Conservation (phyloP, 64 coral and sea anemone species). For the Actinia tenebrosa region DNA sequence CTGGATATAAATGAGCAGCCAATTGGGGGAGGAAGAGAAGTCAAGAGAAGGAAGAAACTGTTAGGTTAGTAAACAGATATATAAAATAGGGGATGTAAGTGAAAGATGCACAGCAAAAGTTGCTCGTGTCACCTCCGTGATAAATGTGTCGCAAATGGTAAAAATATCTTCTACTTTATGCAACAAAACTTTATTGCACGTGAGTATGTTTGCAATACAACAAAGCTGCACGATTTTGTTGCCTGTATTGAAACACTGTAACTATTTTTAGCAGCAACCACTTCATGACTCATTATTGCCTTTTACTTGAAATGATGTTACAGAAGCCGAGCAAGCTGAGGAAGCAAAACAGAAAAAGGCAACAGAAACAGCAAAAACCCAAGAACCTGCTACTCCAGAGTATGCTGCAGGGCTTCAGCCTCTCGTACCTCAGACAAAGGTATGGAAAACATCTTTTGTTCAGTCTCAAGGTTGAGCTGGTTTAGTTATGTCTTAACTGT, state of each 20-base stretch:
- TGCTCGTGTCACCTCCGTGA: too few relatives aligned
- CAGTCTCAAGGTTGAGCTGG: too few relatives aligned
- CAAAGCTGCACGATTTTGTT: too few relatives aligned
- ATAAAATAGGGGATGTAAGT: background rate
- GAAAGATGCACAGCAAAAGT: too few relatives aligned
- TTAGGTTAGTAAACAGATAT: constrained; percentile 26
- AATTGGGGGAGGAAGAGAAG: constrained; percentile 91
- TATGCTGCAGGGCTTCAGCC: constrained; percentile 86
- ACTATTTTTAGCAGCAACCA: background rate
- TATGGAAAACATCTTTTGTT: background rate
- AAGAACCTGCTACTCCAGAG: constrained; percentile 76
- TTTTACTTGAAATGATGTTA: background rate
- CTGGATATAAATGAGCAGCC: constrained; percentile 98
- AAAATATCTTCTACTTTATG: too few relatives aligned
- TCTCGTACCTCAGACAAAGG: constrained; percentile 44
- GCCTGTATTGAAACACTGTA: too few relatives aligned
- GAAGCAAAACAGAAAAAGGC: constrained; percentile 90
- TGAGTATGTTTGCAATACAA: too few relatives aligned
- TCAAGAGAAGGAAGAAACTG: constrained; percentile 95
- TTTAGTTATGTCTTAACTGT: too few relatives aligned
- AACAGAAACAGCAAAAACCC: constrained; percentile 61
- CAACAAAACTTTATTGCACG: too few relatives aligned
- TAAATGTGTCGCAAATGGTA: too few relatives aligned
- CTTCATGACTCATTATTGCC: background rate
- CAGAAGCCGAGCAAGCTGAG: constrained; percentile 70